Base-by-base conservation (phyloP, 2,113 vertebrate species). In the Entelurus aequoreus region DNA sequence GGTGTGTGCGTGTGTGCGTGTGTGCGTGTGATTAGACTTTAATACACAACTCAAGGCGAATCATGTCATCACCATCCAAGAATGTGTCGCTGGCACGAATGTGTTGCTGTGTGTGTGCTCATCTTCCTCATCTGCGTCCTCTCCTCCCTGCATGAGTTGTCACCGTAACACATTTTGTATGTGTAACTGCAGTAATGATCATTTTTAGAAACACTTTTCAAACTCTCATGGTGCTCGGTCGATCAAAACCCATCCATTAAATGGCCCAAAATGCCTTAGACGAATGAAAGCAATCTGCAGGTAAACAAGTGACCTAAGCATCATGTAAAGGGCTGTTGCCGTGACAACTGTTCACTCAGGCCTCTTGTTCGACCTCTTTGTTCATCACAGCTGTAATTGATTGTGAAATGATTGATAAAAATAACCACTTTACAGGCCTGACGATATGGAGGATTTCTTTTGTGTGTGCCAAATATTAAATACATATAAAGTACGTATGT, bases 1-100 rank as follows among this genome's bases (percentile, higher is more conserved):
- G 93, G 93, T 95, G 90, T 92, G 93, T 94, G 66, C 60, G 48
- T 65, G 48, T 40, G 42, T 2, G 1, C 3, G 3, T 1, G 3
- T n/a, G n/a, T 38, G 37, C 9, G 40, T 42, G 40, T 42, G 40
- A 42, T 42, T 42, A 42, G 9, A 1, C 7, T 42, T 42, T 6
- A 10, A 44, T 44, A 10, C 8, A 44, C 42, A 44, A 44, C 2
- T 44, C 42, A 44, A 44, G 42, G 8, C 6, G 15, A 37, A 54
- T 8, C 12, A 55, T 13, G 15, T 36, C 53, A 55, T 55, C 35
- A 40, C 9, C 37, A 55, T 55, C 36, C 54, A 55, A 40, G 15
- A 8, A 13, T 55, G 52, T 36, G 15, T 38, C 4, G 37, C 42
- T 10, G n/a, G 53, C 4, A 36, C n/a, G 54, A 10, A 15, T 38